These are phyloP conservation scores for Smithornis capensis DNA, from an alignment of 2,113 vertebrate genomes.

Conservation along the genomic window DNA sequence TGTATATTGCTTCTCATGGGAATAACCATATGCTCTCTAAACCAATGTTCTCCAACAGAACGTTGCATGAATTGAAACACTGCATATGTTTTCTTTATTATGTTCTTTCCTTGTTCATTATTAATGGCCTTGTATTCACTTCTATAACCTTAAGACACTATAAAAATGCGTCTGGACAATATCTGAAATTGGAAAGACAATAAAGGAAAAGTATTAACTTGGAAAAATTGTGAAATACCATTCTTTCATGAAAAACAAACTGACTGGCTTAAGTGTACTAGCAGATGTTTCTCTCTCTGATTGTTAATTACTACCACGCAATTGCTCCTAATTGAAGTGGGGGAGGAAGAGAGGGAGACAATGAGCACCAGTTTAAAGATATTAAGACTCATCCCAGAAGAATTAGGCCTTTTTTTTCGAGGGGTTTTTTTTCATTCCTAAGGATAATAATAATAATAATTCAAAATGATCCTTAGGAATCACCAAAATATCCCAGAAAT, in stretches of 20 bases:
- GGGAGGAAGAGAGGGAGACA: background rate
- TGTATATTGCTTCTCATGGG: conserved; percentile 39
- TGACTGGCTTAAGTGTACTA: conserved; percentile 68
- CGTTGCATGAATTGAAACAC: conserved; percentile 32
- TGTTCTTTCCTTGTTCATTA: conserved; percentile 57
- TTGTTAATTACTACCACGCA: conserved; percentile 68
- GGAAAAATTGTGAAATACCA: conserved; percentile 70
- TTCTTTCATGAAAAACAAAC: conserved; percentile 66
- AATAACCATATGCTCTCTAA: conserved; percentile 42
- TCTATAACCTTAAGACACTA: conserved; percentile 61
- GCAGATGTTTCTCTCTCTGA: conserved; percentile 65
- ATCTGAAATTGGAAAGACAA: conserved; percentile 71
- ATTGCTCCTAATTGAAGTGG: conserved; percentile 20
- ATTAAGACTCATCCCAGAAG: background rate
- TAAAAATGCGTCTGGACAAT: conserved; percentile 65
- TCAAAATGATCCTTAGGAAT: background rate
- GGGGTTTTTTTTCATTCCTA: background rate
- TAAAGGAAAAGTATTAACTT: conserved; percentile 69
- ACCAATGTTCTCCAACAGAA: conserved; percentile 17
- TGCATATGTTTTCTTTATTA: conserved; percentile 60
- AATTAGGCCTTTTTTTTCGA: background rate
- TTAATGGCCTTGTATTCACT: conserved; percentile 61
- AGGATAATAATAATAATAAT: background rate
- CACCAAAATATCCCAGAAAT: background rate
- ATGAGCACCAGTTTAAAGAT: conserved; percentile 5